Base-by-base conservation (phyloP, 2,888 invertebrate species). In the Noctua janthe region DNA sequence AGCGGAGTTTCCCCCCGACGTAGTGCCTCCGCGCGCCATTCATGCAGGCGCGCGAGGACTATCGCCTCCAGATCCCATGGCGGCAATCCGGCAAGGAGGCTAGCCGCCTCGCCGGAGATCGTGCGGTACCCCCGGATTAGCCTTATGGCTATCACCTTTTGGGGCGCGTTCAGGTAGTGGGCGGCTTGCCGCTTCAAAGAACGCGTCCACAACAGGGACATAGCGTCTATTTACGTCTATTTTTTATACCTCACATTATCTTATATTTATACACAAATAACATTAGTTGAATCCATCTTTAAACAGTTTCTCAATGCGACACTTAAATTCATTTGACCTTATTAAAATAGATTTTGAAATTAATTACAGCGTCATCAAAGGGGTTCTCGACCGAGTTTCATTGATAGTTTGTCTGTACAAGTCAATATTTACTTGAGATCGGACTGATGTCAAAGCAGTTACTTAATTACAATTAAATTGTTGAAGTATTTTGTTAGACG, bases 351-450 rank as follows among this genome's bases (percentile, higher is more conserved):
- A 76, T 79, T 80, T 71, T 59, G 56, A 74, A 71, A 82, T 84
- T 86, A 86, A 88, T 88, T 82, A 84, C 71, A 29, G 15, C 43
- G 76, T 74, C 73, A 82, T 88, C 80, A 84, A 82, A 84, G 74
- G 35, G 78, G 43, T 71, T 66, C 77, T 83, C 73, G 80, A 82
- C 83, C 71, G 75, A 78, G 71, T 76, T 82, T 59, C 66, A 72
- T 71, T n/a, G 71, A 74, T 59, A 70, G 78, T 76, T 77, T 66
- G 75, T 76, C 74, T 80, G 62, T 82, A 66, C 43, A 70, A 79
- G 59, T 87, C 69, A 86, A 86, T 69, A 74, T 86, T 86, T 76
- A 71, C 71, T 77, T 79, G 23, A 62, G 79, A 84, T 86, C 78
- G 59, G 69, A 78, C 39, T 64, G 76, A 71, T 59, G 64, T 71